Conservation (phyloP, 2,797 vertebrate species). For the Nyctibius grandis region DNA sequence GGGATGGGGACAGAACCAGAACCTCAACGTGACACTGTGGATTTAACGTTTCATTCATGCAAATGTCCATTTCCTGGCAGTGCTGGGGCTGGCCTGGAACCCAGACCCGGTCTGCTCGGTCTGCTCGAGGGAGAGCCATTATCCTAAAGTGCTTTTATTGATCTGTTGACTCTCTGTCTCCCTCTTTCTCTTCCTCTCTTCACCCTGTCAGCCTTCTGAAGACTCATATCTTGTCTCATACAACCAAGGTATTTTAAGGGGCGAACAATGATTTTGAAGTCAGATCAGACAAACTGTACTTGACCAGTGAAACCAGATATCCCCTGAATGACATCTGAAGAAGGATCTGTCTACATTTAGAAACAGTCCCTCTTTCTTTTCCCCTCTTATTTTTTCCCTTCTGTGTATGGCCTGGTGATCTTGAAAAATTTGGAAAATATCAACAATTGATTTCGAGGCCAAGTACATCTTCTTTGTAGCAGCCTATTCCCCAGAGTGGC, state of each 20-base stretch:
- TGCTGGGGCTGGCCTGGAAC: constrained; percentile 62
- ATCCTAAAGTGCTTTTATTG: constrained; percentile 82
- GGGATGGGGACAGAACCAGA: background rate
- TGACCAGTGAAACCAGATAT: constrained; percentile 34
- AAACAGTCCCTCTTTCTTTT: background rate
- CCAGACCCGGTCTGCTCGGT: constrained; percentile 50
- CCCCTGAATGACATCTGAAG: background rate
- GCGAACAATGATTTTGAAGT: constrained; percentile 50
- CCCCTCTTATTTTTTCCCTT: background rate
- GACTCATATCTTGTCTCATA: constrained; percentile 42
- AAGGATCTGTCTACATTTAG: background rate
- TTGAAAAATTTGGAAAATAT: background rate
- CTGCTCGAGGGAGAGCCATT: constrained; percentile 71
- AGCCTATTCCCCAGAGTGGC: background rate
- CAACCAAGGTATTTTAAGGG: constrained; percentile 25
- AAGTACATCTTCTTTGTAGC: background rate
- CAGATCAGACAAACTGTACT: constrained; percentile 39
- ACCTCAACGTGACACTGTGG: background rate
- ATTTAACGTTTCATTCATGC: constrained; percentile 58
- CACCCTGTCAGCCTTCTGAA: constrained; percentile 20
- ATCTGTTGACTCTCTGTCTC: constrained; percentile 77
- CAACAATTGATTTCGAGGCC: background rate
- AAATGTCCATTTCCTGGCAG: constrained; percentile 74
- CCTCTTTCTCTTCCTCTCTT: constrained; percentile 53
- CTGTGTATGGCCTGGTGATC: background rate